Base-by-base conservation (phyloP, 2,113 vertebrate species). In the Xyliphius kryptos region DNA sequence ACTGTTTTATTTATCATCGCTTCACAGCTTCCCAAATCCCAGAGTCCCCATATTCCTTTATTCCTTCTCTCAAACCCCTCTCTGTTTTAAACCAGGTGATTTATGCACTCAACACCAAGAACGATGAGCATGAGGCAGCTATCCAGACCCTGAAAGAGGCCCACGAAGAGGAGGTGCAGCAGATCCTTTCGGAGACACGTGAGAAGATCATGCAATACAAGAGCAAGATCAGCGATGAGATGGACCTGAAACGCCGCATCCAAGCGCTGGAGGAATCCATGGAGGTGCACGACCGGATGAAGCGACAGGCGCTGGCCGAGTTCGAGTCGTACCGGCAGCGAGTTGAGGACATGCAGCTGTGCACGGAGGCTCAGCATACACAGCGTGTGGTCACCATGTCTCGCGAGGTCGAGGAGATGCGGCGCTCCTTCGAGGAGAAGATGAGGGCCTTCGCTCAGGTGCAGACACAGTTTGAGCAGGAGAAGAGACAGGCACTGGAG, bases 51-150 rank as follows among this genome's bases (percentile, higher is more conserved):
- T n/a, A n/a, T n/a, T n/a, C n/a, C n/a, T n/a, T n/a, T n/a, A n/a
- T n/a, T n/a, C n/a, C n/a, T n/a, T n/a, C n/a, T n/a, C n/a, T n/a
- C n/a, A n/a, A n/a, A n/a, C n/a, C n/a, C n/a, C n/a, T n/a, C n/a
- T n/a, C n/a, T n/a, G n/a, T n/a, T n/a, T n/a, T n/a, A n/a, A n/a
- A n/a, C n/a, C 81, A 99, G 96, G 96, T 99, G 63, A 97, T 99
- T 83, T 99, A 99, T 77, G 94, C 96, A 47, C 88, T 99, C 74
- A 99, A 99, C 82, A 98, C 96, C n/a, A 98, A 95, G 80, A 99
- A 97, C 53, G 96, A 99, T 55, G 94, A 99, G 56, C 96, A 99
- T 3, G 95, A 98, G 82, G 92, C 92, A 59, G 92, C 93, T 71
- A 90, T 99, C 71, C 89, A 94, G 77, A 93, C 93, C n/a, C 90